Evolutionary conservation across 1,140 invertebrate species (phyloP).

Genomic region (Carposina sasakii): DNA sequence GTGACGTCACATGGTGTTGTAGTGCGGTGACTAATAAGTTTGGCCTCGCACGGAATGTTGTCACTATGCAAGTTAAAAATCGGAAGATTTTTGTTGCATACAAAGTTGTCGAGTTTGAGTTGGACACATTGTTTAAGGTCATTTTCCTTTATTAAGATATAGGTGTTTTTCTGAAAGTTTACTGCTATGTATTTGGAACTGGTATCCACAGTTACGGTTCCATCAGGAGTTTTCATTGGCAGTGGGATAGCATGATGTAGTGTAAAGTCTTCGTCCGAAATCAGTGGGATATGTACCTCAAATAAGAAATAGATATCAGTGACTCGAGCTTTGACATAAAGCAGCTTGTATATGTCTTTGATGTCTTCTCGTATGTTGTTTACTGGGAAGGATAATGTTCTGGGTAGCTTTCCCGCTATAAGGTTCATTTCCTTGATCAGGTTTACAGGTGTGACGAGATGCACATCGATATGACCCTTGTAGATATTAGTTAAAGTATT

Average conservation of each 20-base stretch:
- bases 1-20: neutral
- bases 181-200: neutral
- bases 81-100: neutral
- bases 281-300: neutral
- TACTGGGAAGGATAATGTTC: neutral
- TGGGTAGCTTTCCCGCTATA: neutral
- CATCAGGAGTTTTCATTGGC: neutral
- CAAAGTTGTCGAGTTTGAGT: slow-evolving; percentile 7
- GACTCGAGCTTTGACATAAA: neutral
- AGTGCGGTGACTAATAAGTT: neutral
- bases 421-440: neutral
- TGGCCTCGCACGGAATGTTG: neutral
- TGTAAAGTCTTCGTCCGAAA: neutral
- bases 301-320: neutral
- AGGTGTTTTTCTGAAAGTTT: neutral
- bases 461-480: neutral
- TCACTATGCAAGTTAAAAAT: neutral
- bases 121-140: neutral
- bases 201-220: neutral
- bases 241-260: neutral
- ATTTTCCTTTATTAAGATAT: neutral
- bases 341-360: neutral
- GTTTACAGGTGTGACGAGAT: neutral
- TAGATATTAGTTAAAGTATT: neutral
- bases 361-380: slow-evolving; percentile 3